Conservation (phyloP, 2,797 vertebrate species). For the Iguana delicatissima region DNA sequence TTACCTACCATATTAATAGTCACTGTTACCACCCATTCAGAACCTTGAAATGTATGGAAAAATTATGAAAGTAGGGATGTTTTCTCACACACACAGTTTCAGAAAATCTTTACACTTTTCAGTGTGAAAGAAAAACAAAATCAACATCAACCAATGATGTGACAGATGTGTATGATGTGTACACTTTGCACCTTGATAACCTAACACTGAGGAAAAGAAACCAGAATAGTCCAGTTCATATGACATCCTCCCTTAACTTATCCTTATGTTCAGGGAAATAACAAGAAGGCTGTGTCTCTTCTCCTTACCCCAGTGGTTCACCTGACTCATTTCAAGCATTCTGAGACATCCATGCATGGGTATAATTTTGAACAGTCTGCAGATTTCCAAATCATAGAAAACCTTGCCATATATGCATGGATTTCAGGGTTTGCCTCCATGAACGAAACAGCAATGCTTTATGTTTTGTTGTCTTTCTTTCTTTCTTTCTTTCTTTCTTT, state of each 20-base stretch:
- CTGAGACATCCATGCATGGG: background rate
- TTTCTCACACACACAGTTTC: conserved; percentile 61
- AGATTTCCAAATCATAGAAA: too few species aligned
- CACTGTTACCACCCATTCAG: conserved; percentile 67
- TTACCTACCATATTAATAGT: conserved; percentile 64
- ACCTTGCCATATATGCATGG: background rate
- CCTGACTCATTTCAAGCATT: background rate
- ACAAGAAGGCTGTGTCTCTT: background rate
- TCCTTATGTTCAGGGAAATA: background rate
- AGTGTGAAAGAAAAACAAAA: conserved; percentile 50
- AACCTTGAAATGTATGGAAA: conserved; percentile 21
- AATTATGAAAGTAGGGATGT: conserved; percentile 22
- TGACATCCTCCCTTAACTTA: background rate
- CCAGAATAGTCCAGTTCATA: background rate
- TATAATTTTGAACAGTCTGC: background rate
- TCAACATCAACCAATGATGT: background rate
- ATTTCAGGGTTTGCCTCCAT: too few species aligned
- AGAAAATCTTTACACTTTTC: conserved; percentile 54
- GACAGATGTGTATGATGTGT: too few species aligned
- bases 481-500: too few species aligned
- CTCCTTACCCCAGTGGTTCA: background rate
- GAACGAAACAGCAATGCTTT: too few species aligned
- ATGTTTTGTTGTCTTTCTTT: too few species aligned
- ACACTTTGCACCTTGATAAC: too few species aligned
- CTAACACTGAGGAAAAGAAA: too few species aligned